phyloP scores from a whole-genome alignment of 1,140 invertebrate species.

The Drosophila punjabiensis region DNA sequence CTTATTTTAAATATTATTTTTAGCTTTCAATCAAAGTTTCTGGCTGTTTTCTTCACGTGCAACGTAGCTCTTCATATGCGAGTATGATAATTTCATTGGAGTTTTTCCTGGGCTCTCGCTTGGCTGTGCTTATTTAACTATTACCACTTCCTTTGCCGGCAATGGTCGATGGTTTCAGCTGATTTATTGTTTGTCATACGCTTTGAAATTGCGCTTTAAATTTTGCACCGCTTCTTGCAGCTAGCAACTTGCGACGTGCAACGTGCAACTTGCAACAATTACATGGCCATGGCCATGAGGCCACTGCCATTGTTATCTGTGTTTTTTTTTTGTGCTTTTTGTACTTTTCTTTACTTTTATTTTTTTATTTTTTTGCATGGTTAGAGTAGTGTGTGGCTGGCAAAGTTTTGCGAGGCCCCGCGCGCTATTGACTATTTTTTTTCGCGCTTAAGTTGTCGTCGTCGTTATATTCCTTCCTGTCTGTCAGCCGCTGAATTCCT shows the following conservation, averaged over 20 bases:
- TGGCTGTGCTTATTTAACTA: constrained; percentile 74
- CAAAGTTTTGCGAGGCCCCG: constrained; percentile 26
- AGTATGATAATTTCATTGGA: constrained; percentile 79
- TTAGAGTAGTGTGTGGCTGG: constrained; percentile 39
- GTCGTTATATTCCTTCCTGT: constrained; percentile 82
- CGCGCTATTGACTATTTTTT: constrained; percentile 76
- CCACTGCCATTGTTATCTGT: constrained; percentile 74
- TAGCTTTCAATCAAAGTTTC: background rate
- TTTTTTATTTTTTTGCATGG: constrained; percentile 53
- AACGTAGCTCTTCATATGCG: constrained; percentile 32
- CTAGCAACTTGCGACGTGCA: constrained; percentile 33
- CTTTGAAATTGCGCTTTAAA: constrained; percentile 82
- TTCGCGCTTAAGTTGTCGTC: constrained; percentile 81
- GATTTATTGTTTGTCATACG: constrained; percentile 83
- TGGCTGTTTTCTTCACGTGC: constrained; percentile 38
- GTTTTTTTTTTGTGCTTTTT: constrained; percentile 35
- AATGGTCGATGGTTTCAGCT: constrained; percentile 71
- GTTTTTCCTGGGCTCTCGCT: constrained; percentile 40
- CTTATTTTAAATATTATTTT: too few relatives aligned
- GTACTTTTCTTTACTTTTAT: background rate
- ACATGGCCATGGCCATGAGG: constrained; percentile 70
- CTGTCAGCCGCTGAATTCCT: constrained; percentile 69
- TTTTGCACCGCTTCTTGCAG: constrained; percentile 67
- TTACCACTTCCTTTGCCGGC: constrained; percentile 73
- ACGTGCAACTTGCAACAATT: constrained; percentile 73